phyloP scores from a whole-genome alignment of 2,113 vertebrate species.

The Danionella cerebrum region DNA sequence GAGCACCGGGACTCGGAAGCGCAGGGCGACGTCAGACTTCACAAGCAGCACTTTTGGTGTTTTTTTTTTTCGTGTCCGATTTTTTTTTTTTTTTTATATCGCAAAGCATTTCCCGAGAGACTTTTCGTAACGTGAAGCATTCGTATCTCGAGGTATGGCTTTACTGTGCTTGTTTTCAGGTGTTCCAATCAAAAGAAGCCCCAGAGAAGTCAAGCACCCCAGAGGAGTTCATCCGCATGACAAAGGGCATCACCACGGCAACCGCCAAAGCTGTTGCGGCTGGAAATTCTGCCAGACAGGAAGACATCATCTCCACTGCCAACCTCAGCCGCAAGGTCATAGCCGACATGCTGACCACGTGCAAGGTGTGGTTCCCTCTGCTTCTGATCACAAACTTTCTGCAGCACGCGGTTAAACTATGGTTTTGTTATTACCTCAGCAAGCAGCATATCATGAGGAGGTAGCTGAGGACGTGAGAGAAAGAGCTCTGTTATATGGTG shows the following conservation, averaged over 20 bases:
- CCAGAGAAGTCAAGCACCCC: slow-evolving; percentile 86
- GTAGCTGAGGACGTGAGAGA: slow-evolving; percentile 74
- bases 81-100: too few relatives aligned
- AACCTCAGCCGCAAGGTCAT: slow-evolving; percentile 96
- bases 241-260: slow-evolving; percentile 94
- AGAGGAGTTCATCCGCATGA: slow-evolving; percentile 94
- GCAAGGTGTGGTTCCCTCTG: slow-evolving; percentile 58
- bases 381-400: too few relatives aligned
- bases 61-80: too few relatives aligned
- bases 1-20: too few relatives aligned
- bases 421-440: too few relatives aligned
- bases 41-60: too few relatives aligned
- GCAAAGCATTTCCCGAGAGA: too few relatives aligned
- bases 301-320: slow-evolving; percentile 90
- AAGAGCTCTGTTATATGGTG: slow-evolving; percentile 77
- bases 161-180: slow-evolving; percentile 51
- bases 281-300: slow-evolving; percentile 91
- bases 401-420: neutral
- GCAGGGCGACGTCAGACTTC: too few relatives aligned
- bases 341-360: slow-evolving; percentile 86
- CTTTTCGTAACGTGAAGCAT: too few relatives aligned
- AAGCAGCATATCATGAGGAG: slow-evolving; percentile 85
- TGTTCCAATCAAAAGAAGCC: slow-evolving; percentile 84
- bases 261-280: slow-evolving; percentile 95
- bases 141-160: too few relatives aligned